These are phyloP conservation scores for Smithornis capensis DNA, from an alignment of 2,113 vertebrate genomes.

Conservation along the genomic window DNA sequence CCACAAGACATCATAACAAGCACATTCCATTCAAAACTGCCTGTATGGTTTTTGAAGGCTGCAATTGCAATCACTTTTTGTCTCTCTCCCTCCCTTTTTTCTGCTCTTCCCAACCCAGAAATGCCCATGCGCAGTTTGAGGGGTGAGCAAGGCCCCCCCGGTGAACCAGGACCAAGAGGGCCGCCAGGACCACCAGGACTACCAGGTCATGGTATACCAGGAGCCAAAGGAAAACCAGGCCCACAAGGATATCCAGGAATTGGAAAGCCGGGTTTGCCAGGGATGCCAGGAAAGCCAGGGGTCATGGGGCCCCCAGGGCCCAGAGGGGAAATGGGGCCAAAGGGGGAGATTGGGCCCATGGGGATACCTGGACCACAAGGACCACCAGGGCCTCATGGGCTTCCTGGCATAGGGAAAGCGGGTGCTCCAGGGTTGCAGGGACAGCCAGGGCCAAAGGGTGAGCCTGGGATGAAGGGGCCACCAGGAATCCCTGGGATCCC, in stretches of 20 bases:
- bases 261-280: constrained; percentile 91
- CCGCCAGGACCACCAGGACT: constrained; percentile 87
- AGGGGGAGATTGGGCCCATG: constrained; percentile 83
- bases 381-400: constrained; percentile 85
- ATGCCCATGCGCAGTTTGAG: constrained; percentile 78
- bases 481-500: constrained; percentile 87
- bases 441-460: constrained; percentile 86
- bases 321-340: constrained; percentile 87
- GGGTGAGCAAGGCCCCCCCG: constrained; percentile 87
- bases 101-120: constrained; percentile 61
- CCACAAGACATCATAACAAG: not conserved
- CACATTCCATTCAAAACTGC: not conserved
- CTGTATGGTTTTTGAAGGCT: not conserved
- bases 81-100: not conserved
- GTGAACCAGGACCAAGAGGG: constrained; percentile 86
- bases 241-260: constrained; percentile 85
- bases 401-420: constrained; percentile 89
- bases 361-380: constrained; percentile 88
- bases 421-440: constrained; percentile 89
- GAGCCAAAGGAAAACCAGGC: constrained; percentile 87
- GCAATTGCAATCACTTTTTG: not conserved
- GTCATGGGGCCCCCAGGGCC: constrained; percentile 84
- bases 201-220: constrained; percentile 82
- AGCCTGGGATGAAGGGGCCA: constrained; percentile 90
- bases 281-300: constrained; percentile 89